Base-by-base conservation (phyloP, 2,797 vertebrate species). In the Spinus olivaceus region DNA sequence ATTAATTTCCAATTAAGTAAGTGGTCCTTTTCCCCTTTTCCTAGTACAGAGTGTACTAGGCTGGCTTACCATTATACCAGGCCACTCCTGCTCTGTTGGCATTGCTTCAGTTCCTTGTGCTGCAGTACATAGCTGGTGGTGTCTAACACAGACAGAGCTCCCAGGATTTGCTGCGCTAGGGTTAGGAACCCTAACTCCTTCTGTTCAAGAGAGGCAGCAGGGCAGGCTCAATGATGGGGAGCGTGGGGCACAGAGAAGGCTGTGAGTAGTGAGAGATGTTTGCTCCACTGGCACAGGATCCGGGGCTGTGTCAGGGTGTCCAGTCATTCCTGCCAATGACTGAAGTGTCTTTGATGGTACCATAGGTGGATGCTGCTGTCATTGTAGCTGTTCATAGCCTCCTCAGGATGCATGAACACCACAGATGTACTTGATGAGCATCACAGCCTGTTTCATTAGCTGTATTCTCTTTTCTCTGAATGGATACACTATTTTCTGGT, bases 251-350 rank as follows among this genome's bases (percentile, higher is more conserved):
- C 66, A 46, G n/a, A n/a, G 73, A 28, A 70, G 30, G 35, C 53
- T 71, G 49, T 8, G 49, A 2, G n/a, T 30, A n/a, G 30, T 32
- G 73, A 32, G 74, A 44, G 28, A 7, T 7, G 41, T 42, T 42
- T 42, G 41, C 41, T 42, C 5, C 12, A 1, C 8, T 1, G 9
- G 42, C 20, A 32, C 33, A 3, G 4, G 32, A 12, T 5, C 1
- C 0, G 9, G 42, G 22, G 27, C 59, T 46, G 46, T 14, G 28
- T 25, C 23, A 10, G 19, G 28, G 44, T 3, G 8, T 24, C 42
- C 6, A 4, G 53, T 57, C 77, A 41, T 33, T 54, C 59, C 50
- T 35, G 54, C 1, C 0, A 15, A 2, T 63, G 46, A 20, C 35
- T 22, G 27, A 6, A 4, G 0, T 27, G 28, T 24, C 24, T 60